A percentile compares a stretch with the other conserved stretches of the same genome.
phyloP scores from a whole-genome alignment of 2,113 vertebrate species.

The Hippocampus zosterae region DNA sequence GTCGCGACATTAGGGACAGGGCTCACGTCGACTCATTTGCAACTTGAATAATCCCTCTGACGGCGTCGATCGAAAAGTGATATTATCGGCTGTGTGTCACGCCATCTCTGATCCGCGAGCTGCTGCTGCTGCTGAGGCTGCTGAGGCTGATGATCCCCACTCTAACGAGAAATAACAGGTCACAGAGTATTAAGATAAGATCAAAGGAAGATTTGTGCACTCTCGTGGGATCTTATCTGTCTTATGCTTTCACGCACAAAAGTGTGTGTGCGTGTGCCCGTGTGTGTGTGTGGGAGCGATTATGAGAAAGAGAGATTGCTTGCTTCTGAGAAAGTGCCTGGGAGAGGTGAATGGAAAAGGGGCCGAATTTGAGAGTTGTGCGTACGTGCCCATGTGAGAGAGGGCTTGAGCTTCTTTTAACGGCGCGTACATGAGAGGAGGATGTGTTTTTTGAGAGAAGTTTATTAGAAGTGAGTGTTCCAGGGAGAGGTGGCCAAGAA shows the following conservation, averaged over 20 bases:
- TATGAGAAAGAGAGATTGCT: too few relatives aligned
- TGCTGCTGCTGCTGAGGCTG: too few relatives aligned
- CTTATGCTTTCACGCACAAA: neutral
- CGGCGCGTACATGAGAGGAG: too few relatives aligned
- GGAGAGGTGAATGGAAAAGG: neutral
- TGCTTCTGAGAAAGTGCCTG: neutral
- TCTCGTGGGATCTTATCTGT: constrained; percentile 19
- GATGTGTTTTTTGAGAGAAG: too few relatives aligned
- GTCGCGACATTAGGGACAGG: neutral
- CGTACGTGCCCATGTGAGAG: neutral
- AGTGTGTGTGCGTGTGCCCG: neutral
- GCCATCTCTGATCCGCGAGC: neutral
- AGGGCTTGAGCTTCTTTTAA: neutral
- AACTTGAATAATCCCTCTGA: neutral
- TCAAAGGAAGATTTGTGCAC: constrained; percentile 22
- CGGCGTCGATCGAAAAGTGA: neutral
- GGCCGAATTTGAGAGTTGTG: neutral
- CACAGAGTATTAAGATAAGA: constrained; percentile 31
- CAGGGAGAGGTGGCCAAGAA: too few relatives aligned
- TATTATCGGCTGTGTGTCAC: neutral
- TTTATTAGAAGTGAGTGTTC: too few relatives aligned
- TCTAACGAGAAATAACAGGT: neutral
- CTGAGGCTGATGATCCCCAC: neutral
- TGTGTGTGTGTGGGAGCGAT: neutral
- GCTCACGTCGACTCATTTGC: neutral